phyloP scores from a whole-genome alignment of 2,797 vertebrate species.

The Coregonus sp. region DNA sequence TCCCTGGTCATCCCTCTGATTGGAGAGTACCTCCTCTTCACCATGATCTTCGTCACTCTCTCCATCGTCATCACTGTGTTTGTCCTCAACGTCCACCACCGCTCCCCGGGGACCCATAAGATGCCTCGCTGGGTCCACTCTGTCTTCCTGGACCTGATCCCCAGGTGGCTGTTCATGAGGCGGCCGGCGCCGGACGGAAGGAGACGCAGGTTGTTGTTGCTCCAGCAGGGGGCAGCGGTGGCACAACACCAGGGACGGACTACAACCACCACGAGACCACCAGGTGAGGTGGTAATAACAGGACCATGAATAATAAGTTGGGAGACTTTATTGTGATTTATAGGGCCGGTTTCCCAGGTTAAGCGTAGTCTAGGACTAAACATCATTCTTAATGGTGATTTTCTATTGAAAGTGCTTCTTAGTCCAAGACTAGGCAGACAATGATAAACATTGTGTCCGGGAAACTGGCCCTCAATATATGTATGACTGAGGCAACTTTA shows the following conservation, averaged over 20 bases:
- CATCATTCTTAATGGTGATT: too few species aligned
- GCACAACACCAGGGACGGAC: conserved; percentile 53
- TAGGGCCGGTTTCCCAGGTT: too few species aligned
- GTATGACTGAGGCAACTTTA: too few species aligned
- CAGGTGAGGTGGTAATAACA: neutral
- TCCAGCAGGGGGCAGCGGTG: conserved; percentile 58
- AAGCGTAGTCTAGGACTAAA: too few species aligned
- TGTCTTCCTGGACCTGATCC: conserved; percentile 82
- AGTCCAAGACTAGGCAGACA: too few species aligned
- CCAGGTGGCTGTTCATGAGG: conserved; percentile 87
- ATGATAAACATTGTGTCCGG: too few species aligned
- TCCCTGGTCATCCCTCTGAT: conserved; percentile 96
- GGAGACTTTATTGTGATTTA: too few species aligned
- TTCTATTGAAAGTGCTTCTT: too few species aligned
- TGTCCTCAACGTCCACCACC: conserved; percentile 96
- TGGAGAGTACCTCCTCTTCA: conserved; percentile 97
- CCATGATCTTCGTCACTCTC: conserved; percentile 97
- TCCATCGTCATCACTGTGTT: conserved; percentile 97
- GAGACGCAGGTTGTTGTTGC: conserved; percentile 65
- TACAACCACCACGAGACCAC: conserved; percentile 4
- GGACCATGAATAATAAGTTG: too few species aligned
- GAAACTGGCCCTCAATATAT: too few species aligned
- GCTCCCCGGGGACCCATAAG: conserved; percentile 89
- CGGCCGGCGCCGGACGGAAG: conserved; percentile 75
- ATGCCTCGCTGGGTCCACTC: conserved; percentile 90